Conservation (phyloP, 2,888 invertebrate genomes). For the Agonum fuliginosum region DNA sequence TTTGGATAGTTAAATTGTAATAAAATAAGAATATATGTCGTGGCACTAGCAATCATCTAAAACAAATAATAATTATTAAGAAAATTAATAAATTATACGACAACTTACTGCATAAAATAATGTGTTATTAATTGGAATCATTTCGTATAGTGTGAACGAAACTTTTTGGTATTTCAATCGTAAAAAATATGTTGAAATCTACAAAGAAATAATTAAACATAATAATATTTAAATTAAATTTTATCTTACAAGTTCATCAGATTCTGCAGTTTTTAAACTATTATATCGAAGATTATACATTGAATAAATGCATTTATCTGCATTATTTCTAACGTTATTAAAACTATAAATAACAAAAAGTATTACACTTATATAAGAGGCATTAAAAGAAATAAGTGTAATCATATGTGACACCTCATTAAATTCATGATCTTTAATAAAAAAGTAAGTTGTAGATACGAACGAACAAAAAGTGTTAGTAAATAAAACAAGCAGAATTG, state of each 20-base stretch:
- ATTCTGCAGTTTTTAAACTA: no score
- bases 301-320: no score
- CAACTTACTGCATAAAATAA: constrained; percentile 4
- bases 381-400: no score
- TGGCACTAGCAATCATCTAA: constrained; percentile 1
- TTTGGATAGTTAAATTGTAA: no score
- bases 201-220: not conserved
- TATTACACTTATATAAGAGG: no score
- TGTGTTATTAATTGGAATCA: constrained; percentile 10
- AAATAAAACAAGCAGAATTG: not conserved
- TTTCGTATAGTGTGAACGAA: not conserved
- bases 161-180: not conserved
- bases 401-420: no score
- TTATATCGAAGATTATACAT: not conserved
- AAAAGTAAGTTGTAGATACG: not conserved
- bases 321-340: no score
- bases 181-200: not conserved
- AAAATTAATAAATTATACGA: not conserved
- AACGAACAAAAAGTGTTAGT: not conserved
- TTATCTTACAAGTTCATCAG: no score
- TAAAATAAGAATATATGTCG: constrained; percentile 5
- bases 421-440: no score
- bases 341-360: no score
- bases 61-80: not conserved
- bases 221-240: not conserved